Evolutionary conservation across 2,797 vertebrate species (phyloP), one percentile per base, ranked within the genome.

Genomic region (Tapirus indicus): DNA sequence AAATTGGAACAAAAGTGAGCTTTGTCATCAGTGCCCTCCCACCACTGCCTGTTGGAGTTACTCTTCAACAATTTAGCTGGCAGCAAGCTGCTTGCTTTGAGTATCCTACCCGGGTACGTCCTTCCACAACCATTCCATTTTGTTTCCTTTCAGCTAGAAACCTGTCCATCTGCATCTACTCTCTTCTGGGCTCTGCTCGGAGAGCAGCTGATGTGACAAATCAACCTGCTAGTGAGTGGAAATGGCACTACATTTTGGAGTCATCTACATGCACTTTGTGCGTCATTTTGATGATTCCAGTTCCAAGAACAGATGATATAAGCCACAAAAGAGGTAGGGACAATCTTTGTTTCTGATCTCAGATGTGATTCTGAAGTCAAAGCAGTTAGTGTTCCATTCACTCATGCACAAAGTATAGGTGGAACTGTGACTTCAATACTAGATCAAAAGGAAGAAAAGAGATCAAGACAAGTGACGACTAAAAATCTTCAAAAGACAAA

Each of bases 391-490:
- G 6, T n/a, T 91, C 32, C 9, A 35, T 41, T 95, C n/a, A 84
- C 8, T 49, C 87, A 52, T 79, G 92, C 88, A 95, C 60, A 38
- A 95, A 95, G 44, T n/a, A 84, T 38, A 79, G 83, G 52, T 27
- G 38, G 77, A 92, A 84, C 29, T 88, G 91, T 96, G 69, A 93
- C 80, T 97, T 97, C 29, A 35, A 18, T 83, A 93, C 74, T 71
- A 95, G 62, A 95, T 94, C 58, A 96, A 97, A 95, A 69, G 80
- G 91, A 94, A 97, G 94, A 74, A 75, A 77, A 93, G 93, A 93
- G 90, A 97, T 80, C 79, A 52, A 97, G 95, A 74, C 92, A 97
- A 85, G 71, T 11, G 2, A 52, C 35, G 82, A 7, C 13, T 89
- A 14, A 78, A 97, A 95, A 72, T 7, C 87, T 97, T 79, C 94